A percentile compares a stretch with the other conserved stretches of the same genome.
These are phyloP conservation scores for Phymorhynchus buccinoides DNA, from an alignment of 1,140 invertebrate genomes.

Conservation along the genomic window DNA sequence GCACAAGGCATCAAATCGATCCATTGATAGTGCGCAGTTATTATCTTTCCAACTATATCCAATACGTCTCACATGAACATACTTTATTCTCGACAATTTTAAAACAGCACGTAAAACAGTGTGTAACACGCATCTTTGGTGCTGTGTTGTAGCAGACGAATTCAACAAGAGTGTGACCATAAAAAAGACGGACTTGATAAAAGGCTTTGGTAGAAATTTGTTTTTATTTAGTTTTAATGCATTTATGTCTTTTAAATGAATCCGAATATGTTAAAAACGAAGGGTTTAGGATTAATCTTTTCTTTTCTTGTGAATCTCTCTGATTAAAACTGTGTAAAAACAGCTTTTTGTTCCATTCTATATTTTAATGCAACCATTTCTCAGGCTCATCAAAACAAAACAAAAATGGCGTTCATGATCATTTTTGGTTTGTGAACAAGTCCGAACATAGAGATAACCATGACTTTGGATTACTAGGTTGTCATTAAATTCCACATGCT, in stretches of 20 bases:
- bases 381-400: slow-evolving; percentile 46
- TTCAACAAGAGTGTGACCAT: neutral
- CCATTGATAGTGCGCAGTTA: too few relatives aligned
- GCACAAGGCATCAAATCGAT: too few relatives aligned
- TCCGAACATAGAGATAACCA: slow-evolving; percentile 8
- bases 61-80: too few relatives aligned
- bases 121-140: neutral
- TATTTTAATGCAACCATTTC: neutral
- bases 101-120: neutral
- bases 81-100: neutral
- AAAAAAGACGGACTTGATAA: neutral
- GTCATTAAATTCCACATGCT: slow-evolving; percentile 21
- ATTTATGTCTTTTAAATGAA: slow-evolving; percentile 24
- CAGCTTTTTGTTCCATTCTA: neutral
- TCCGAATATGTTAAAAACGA: neutral
- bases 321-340: neutral
- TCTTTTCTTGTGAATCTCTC: neutral
- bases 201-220: neutral
- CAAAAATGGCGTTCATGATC: slow-evolving; percentile 55
- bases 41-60: too few relatives aligned
- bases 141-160: slow-evolving; percentile 22
- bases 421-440: slow-evolving; percentile 37
- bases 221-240: slow-evolving; percentile 34
- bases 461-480: neutral
- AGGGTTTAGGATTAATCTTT: neutral